phyloP scores from a whole-genome alignment of 2,113 vertebrate genomes.

The Psephotus haematonotus region DNA sequence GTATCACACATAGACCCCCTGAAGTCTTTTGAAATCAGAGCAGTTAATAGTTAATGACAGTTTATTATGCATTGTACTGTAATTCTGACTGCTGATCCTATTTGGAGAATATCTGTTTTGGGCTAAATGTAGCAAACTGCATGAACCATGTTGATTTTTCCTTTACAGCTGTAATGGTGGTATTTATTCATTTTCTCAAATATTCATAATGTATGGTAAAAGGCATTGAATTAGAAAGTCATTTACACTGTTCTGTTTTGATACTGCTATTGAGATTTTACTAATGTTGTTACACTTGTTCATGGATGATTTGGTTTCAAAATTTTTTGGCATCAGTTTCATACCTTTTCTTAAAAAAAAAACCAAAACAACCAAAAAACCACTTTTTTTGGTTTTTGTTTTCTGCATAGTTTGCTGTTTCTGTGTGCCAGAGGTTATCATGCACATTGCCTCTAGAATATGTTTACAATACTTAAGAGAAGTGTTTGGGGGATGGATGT shows the following conservation, averaged over 20 bases:
- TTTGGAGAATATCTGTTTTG: background rate
- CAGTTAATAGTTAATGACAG: background rate
- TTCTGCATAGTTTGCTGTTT: background rate
- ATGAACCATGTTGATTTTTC: background rate
- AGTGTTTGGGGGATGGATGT: background rate
- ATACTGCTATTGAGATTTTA: background rate
- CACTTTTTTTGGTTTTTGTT: background rate
- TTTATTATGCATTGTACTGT: background rate
- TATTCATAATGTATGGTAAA: background rate
- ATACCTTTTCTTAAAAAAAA: background rate
- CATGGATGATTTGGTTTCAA: background rate
- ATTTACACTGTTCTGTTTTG: background rate
- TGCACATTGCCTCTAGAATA: background rate
- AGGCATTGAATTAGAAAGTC: background rate
- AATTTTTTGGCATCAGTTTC: background rate
- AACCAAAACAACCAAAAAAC: too few relatives aligned
- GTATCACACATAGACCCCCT: background rate
- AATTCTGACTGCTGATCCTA: background rate
- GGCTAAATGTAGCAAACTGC: background rate
- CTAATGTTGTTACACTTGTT: background rate
- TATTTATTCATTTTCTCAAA: background rate
- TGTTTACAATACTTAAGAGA: background rate
- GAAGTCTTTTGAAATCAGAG: background rate
- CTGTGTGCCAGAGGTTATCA: background rate
- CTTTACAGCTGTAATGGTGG: background rate